phyloP scores from a whole-genome alignment of 1,140 invertebrate genomes.

The Lysiphlebus fabarum region DNA sequence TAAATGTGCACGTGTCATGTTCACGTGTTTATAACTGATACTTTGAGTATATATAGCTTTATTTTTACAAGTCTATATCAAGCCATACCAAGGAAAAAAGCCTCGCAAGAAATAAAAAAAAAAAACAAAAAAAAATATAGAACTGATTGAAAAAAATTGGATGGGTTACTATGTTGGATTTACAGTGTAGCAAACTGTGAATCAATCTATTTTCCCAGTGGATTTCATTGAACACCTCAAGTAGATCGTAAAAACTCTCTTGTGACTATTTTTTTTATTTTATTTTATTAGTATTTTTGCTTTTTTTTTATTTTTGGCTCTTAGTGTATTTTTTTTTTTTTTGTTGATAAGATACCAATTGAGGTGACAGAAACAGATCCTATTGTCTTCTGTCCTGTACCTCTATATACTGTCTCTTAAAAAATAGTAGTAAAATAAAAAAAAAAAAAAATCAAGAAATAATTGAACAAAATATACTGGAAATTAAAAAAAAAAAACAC shows the following conservation, averaged over 20 bases:
- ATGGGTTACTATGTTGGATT: background rate
- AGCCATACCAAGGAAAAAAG: too few species aligned
- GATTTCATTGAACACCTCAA: conserved; percentile 14
- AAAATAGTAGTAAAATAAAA: too few species aligned
- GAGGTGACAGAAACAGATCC: conserved; percentile 10
- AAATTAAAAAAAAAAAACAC: too few species aligned
- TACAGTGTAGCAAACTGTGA: background rate
- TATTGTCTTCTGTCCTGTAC: conserved; percentile 16
- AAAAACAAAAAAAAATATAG: too few species aligned
- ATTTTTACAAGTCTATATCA: too few species aligned
- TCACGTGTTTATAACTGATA: too few species aligned
- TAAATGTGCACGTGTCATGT: too few species aligned
- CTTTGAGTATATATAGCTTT: too few species aligned
- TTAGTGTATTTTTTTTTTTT: conserved; percentile 5
- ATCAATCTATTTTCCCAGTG: background rate
- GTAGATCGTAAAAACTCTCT: conserved; percentile 10
- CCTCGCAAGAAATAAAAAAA: too few species aligned
- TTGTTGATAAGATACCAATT: conserved; percentile 3
- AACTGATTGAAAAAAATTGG: too few species aligned
- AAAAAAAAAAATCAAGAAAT: too few species aligned
- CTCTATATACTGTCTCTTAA: background rate
- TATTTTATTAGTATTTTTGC: background rate
- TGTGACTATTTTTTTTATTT: background rate
- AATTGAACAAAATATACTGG: too few species aligned
- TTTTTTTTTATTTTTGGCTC: background rate